A percentile compares a stretch with the other conserved stretches of the same genome.
Evolutionary conservation across 2,113 vertebrate species (phyloP).

Genomic region (Etheostoma cragini): DNA sequence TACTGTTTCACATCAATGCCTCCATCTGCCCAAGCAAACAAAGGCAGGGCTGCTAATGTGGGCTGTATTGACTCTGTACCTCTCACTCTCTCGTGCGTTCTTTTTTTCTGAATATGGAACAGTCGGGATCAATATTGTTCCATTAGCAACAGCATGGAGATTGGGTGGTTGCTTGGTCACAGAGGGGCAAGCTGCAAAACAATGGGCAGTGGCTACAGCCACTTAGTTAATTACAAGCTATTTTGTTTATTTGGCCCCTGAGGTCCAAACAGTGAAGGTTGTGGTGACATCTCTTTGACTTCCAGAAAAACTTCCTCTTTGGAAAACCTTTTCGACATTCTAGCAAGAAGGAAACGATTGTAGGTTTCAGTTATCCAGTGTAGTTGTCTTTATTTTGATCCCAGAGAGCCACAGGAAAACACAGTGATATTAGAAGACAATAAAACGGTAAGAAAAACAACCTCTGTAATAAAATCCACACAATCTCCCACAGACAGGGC

Average conservation of each 20-base stretch:
- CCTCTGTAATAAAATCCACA: neutral
- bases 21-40: constrained; percentile 48
- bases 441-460: constrained; percentile 1
- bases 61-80: constrained; percentile 46
- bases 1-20: constrained; percentile 38
- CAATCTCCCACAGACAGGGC: neutral
- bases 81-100: constrained; percentile 18
- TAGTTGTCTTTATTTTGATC: constrained; percentile 1
- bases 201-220: constrained; percentile 57
- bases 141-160: constrained; percentile 78
- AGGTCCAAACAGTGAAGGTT: constrained; percentile 37
- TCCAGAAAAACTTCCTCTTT: constrained; percentile 7
- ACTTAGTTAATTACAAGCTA: constrained; percentile 81
- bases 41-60: constrained; percentile 44
- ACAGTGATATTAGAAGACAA: constrained; percentile 21
- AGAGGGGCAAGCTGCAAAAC: constrained; percentile 65
- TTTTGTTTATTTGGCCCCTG: constrained; percentile 58
- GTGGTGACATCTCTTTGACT: constrained; percentile 13
- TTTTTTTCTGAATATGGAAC: constrained; percentile 71
- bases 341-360: neutral
- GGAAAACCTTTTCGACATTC: constrained; percentile 11
- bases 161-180: constrained; percentile 67
- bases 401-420: neutral
- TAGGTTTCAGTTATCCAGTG: neutral
- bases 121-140: constrained; percentile 81